Percentiles rank a stretch among this genome's conserved stretches.
phyloP scores from a whole-genome alignment of 2,888 invertebrate genomes.

The Drosophila kambysellisi region DNA sequence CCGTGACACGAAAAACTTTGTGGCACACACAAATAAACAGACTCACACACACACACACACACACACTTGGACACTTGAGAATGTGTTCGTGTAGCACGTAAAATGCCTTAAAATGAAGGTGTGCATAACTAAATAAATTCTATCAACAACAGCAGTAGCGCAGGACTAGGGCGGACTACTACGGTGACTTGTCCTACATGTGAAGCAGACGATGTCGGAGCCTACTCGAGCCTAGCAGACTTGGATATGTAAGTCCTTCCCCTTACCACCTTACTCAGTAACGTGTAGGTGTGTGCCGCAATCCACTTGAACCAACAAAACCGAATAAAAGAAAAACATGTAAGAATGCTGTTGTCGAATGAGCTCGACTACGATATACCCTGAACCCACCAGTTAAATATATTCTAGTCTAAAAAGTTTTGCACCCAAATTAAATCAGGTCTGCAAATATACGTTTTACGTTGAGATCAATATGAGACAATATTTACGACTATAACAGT shows the following conservation, averaged over 20 bases:
- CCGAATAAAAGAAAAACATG: neutral
- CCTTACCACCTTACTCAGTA: neutral
- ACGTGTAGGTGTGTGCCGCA: slow-evolving; percentile 27
- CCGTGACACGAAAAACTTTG: slow-evolving; percentile 52
- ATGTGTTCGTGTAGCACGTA: slow-evolving; percentile 73
- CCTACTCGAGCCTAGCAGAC: slow-evolving; percentile 41
- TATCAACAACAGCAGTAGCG: slow-evolving; percentile 70
- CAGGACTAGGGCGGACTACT: slow-evolving; percentile 6
- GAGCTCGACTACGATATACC: neutral
- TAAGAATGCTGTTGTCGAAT: neutral
- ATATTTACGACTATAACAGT: neutral
- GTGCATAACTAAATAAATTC: slow-evolving; percentile 81
- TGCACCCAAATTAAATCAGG: neutral
- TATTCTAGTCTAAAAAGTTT: neutral
- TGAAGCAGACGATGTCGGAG: slow-evolving; percentile 52
- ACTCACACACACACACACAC: neutral
- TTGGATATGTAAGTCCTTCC: slow-evolving; percentile 3
- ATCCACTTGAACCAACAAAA: slow-evolving; percentile 51
- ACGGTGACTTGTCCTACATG: slow-evolving; percentile 53
- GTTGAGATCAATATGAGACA: too few relatives aligned
- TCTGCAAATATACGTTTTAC: neutral
- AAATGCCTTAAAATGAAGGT: slow-evolving; percentile 76
- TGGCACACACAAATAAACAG: slow-evolving; percentile 25
- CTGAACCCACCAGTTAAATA: neutral
- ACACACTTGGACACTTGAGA: slow-evolving; percentile 41